phyloP scores from a whole-genome alignment of 92 coral and sea anemone species.

The Epizoanthus stellaris region DNA sequence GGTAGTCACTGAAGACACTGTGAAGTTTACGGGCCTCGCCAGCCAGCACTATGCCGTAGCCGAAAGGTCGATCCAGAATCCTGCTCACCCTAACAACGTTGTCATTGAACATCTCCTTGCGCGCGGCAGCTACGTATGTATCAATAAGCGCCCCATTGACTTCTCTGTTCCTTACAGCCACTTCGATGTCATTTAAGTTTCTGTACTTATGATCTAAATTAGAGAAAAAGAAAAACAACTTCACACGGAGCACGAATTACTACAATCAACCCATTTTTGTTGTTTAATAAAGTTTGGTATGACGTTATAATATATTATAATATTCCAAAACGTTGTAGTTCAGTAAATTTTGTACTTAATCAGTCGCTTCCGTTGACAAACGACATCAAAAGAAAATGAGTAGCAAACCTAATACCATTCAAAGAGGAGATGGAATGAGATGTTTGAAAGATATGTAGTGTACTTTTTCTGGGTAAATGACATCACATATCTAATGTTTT shows the following conservation, averaged over 20 bases:
- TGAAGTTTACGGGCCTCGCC: conserved; percentile 58
- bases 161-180: conserved; percentile 60
- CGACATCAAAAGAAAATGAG: too few species aligned
- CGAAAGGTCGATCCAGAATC: conserved; percentile 60
- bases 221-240: neutral
- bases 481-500: too few species aligned
- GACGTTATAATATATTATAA: too few species aligned
- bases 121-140: conserved; percentile 79
- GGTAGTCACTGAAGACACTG: conserved; percentile 58
- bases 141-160: conserved; percentile 85
- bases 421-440: too few species aligned
- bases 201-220: conserved; percentile 54
- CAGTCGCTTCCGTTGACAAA: too few species aligned
- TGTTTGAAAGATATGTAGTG: too few species aligned
- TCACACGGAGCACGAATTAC: neutral
- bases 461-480: too few species aligned
- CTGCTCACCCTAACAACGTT: conserved; percentile 54
- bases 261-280: too few species aligned
- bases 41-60: conserved; percentile 76
- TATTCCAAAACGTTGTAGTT: too few species aligned
- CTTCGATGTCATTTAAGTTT: conserved; percentile 57
- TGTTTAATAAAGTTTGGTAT: too few species aligned
- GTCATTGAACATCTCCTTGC: conserved; percentile 63
- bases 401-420: too few species aligned
- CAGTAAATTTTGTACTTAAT: too few species aligned